Evolutionary conservation across 2,797 vertebrate genomes (phyloP).

Genomic region (Pachyuromys duprasi): DNA sequence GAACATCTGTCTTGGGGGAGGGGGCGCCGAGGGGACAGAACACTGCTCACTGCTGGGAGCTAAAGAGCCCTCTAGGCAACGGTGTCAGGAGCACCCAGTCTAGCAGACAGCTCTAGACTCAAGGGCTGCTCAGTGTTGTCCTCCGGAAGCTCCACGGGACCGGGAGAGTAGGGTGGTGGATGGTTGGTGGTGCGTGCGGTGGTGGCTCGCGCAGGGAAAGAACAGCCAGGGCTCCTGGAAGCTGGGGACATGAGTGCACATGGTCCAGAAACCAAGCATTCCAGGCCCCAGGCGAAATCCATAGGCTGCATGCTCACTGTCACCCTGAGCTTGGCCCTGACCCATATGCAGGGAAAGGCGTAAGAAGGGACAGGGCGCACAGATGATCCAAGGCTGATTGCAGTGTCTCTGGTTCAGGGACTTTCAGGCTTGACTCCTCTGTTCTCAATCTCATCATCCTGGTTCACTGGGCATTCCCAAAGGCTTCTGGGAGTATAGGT

Average conservation of each 20-base stretch:
- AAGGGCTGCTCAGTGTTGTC: neutral
- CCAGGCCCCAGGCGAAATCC: neutral
- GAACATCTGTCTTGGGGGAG: neutral
- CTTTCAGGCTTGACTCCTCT: conserved; percentile 34
- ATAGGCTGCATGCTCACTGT: neutral
- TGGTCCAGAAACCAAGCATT: neutral
- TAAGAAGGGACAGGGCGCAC: neutral
- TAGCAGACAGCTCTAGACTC: neutral
- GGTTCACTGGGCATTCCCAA: conserved; percentile 6
- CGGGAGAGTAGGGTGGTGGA: neutral
- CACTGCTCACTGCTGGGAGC: neutral
- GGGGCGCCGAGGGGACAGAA: neutral
- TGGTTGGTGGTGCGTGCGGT: neutral
- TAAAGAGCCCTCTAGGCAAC: neutral
- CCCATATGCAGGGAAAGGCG: neutral
- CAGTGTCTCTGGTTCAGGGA: conserved; percentile 39
- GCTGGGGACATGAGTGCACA: neutral
- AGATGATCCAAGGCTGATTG: neutral
- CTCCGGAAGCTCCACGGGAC: neutral
- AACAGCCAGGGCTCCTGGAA: neutral
- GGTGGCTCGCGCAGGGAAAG: neutral
- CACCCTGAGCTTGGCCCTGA: neutral
- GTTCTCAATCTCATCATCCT: conserved; percentile 38
- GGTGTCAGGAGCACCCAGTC: neutral
- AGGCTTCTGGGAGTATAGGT: conserved; percentile 45